phyloP scores from a whole-genome alignment of 2,797 vertebrate species.

The Clarias pachynema region DNA sequence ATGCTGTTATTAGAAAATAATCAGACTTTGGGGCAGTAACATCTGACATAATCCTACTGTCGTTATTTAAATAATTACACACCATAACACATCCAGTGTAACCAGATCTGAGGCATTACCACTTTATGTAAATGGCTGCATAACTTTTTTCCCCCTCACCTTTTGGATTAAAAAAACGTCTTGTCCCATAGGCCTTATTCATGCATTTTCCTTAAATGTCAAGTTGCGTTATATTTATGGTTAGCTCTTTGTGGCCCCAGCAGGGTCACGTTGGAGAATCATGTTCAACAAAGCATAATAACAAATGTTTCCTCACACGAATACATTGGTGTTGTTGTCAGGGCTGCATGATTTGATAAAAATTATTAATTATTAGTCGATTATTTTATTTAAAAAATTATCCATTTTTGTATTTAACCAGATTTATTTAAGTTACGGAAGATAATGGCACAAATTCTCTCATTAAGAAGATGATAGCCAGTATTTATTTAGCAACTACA shows the following conservation, averaged over 20 bases:
- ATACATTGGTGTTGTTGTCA: neutral
- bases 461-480: too few relatives aligned
- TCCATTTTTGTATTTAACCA: too few relatives aligned
- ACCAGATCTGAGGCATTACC: neutral
- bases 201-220: constrained; percentile 5
- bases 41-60: too few relatives aligned
- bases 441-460: too few relatives aligned
- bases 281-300: constrained; percentile 3
- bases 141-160: neutral
- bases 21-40: neutral
- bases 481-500: too few relatives aligned
- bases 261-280: neutral
- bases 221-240: constrained; percentile 17
- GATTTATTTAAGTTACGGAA: too few relatives aligned
- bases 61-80: neutral
- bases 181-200: neutral
- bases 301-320: neutral
- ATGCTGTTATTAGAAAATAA: neutral
- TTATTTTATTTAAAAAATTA: too few relatives aligned
- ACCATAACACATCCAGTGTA: too few relatives aligned
- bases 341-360: too few relatives aligned
- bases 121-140: neutral
- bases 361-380: too few relatives aligned
- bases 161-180: neutral
- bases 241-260: constrained; percentile 4